A percentile compares a stretch with the other conserved stretches of the same genome.
phyloP scores from a whole-genome alignment of 2,888 invertebrate species.

The Dynastes hyllus region DNA sequence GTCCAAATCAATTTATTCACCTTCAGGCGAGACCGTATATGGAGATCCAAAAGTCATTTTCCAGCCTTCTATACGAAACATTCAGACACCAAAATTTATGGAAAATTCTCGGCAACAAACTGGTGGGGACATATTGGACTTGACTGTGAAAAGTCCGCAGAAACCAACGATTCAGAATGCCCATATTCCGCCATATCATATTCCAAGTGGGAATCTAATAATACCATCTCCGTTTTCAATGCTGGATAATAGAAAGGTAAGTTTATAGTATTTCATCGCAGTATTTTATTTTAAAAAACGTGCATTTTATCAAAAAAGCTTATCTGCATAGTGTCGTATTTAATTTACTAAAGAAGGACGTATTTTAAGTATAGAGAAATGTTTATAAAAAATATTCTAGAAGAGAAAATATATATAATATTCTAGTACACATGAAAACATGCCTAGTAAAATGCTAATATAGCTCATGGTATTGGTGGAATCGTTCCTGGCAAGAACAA shows the following conservation, averaged over 20 bases:
- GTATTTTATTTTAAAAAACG: no score
- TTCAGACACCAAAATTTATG: slow-evolving; percentile 68
- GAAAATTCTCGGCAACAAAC: slow-evolving; percentile 57
- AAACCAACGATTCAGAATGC: slow-evolving; percentile 76
- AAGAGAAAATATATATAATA: no score
- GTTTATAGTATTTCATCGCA: not conserved
- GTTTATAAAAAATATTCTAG: no score
- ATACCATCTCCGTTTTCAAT: slow-evolving; percentile 63
- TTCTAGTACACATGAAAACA: no score
- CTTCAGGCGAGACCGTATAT: slow-evolving; percentile 79
- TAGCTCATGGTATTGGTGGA: no score
- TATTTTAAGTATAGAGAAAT: no score
- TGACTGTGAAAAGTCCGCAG: slow-evolving; percentile 75
- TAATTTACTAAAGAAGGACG: no score
- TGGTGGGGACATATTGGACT: slow-evolving; percentile 77
- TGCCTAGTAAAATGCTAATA: no score
- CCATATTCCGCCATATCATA: slow-evolving; percentile 70
- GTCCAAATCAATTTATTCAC: slow-evolving; percentile 78
- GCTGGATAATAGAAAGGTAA: slow-evolving; percentile 69
- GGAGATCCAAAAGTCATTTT: slow-evolving; percentile 83
- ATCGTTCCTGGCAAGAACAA: no score
- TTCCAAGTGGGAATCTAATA: slow-evolving; percentile 47
- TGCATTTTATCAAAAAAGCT: no score
- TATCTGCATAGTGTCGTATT: no score
- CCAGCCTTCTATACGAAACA: slow-evolving; percentile 73